Evolutionary conservation across 2,888 invertebrate species (phyloP), one percentile per base, ranked within the genome.

Genomic region (Theretra japonica): DNA sequence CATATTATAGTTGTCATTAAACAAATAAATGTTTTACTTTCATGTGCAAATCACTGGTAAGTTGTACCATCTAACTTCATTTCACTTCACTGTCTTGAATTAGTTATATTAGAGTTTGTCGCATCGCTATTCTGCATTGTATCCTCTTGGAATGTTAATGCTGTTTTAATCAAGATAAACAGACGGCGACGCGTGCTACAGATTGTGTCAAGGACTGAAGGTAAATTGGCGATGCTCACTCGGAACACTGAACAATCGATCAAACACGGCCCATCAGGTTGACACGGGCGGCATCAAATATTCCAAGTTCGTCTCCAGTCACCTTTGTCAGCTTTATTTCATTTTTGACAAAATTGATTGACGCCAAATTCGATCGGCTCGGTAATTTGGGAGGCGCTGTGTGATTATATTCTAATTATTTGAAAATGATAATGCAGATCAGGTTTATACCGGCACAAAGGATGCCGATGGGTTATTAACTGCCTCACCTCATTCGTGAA

Each of bases 211-310:
- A 65, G 65, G 75, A 74, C 77, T 74, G 71, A 75, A 75, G 74
- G 73, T 76, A 77, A 80, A 81, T 80, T 78, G 77, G 74, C 77
- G 76, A 79, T 75, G 78, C 78, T 76, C 75, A 77, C 79, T 76
- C 74, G 77, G 77, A 70, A 77, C 76, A 71, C 75, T 75, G 76
- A 74, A 83, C 85, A 84, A 89, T 90, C 89, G 85, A 90, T 90
- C 90, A 90, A 80, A 86, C 87, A 83, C 88, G 85, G 79, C 72
- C 77, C 79, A 80, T 80, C 84, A 82, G 85, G 86, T 84, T 86
- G 86, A 89, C 88, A 86, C 84, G 80, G 77, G 77, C 74, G 75
- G 41, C 17, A 62, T 33, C 48, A 78, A 73, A 71, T 72, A 23
- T 57, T 76, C 71, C 73, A 72, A 73, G 41, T 23, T n/a, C 30